Percentiles rank a stretch among this genome's conserved stretches.
These are phyloP conservation scores for Macropis europaea DNA, from an alignment of 2,888 invertebrate species.

Conservation along the genomic window DNA sequence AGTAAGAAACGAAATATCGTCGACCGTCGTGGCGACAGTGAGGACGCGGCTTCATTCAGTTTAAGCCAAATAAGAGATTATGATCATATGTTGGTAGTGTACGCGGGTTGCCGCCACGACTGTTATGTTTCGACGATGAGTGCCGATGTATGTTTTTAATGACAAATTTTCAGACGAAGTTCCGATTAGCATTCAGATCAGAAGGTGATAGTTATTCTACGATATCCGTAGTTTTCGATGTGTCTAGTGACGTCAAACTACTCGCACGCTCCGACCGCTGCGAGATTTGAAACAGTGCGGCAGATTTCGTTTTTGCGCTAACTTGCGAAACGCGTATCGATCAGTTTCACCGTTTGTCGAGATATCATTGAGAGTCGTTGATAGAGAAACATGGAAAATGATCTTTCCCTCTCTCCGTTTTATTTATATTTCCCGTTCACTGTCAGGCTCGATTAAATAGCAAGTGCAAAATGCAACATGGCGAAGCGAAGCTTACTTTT, in stretches of 20 bases:
- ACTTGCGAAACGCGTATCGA: neutral
- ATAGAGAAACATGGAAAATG: neutral
- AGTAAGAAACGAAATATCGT: neutral
- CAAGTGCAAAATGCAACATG: constrained; percentile 58
- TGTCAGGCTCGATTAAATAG: constrained; percentile 36
- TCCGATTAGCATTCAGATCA: constrained; percentile 28
- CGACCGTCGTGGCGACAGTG: constrained; percentile 8
- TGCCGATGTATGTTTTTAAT: constrained; percentile 40
- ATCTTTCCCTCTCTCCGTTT: neutral
- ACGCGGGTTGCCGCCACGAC: constrained; percentile 49
- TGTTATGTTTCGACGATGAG: constrained; percentile 42
- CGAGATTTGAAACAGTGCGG: neutral
- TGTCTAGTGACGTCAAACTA: neutral
- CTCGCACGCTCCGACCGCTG: neutral
- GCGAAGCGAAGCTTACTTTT: constrained; percentile 49
- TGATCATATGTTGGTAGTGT: constrained; percentile 49
- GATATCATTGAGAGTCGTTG: neutral
- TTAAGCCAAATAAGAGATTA: constrained; percentile 42
- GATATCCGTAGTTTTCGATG: neutral
- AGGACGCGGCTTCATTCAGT: constrained; percentile 39
- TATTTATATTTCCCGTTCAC: constrained; percentile 28
- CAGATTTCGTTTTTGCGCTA: constrained; percentile 7
- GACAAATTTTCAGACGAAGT: constrained; percentile 26
- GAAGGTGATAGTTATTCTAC: constrained; percentile 35
- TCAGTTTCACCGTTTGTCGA: neutral